A percentile compares a stretch with the other conserved stretches of the same genome.
Evolutionary conservation across 1,140 invertebrate species (phyloP).

Genomic region (Sarcophaga bullata): DNA sequence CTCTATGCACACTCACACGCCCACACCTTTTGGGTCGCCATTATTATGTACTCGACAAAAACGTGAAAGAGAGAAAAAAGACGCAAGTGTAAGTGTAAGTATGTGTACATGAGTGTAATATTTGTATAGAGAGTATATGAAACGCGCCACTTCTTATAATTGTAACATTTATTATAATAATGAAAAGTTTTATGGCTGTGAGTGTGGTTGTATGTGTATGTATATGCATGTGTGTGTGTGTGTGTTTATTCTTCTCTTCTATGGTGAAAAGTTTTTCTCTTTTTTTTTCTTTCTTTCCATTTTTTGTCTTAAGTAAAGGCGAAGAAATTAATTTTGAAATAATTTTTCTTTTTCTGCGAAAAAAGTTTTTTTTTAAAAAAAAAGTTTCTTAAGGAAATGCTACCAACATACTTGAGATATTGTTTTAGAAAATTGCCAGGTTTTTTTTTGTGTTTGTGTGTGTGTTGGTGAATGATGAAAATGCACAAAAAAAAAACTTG

Average conservation of each 20-base stretch:
- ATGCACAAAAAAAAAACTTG: too few species aligned
- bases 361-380: too few species aligned
- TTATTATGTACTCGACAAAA: neutral
- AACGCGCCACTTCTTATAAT: constrained; percentile 17
- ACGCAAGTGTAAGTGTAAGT: neutral
- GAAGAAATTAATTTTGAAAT: too few species aligned
- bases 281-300: neutral
- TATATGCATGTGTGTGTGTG: too few species aligned
- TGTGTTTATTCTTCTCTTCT: too few species aligned
- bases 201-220: too few species aligned
- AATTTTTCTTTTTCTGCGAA: too few species aligned
- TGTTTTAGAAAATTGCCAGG: neutral
- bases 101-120: neutral
- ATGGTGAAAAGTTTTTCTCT: neutral
- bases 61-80: neutral
- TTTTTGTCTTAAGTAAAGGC: too few species aligned
- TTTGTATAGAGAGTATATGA: too few species aligned
- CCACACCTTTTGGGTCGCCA: too few species aligned
- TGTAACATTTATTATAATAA: constrained; percentile 16
- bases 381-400: neutral
- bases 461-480: too few species aligned
- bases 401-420: neutral
- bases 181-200: neutral
- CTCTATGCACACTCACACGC: neutral
- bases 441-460: too few species aligned